Evolutionary conservation across 1,140 invertebrate species (phyloP), one percentile per base, ranked within the genome.

Genomic region (Megathymus violae): DNA sequence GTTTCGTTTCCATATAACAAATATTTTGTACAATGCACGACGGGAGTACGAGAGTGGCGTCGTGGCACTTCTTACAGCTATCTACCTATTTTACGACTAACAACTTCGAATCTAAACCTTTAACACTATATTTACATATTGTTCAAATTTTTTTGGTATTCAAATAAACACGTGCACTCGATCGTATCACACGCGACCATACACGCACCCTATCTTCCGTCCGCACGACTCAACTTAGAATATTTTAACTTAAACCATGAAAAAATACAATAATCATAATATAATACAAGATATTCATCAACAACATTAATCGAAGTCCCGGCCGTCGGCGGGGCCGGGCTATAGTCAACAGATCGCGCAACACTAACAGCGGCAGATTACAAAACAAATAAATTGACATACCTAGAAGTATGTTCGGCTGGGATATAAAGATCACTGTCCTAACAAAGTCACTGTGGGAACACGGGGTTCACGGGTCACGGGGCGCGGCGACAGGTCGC

Each of bases 111-210:
- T 82, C 84, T 87, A n/a, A 88, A 61, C 70, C 51, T 75, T 85
- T 87, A 82, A 75, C 73, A 82, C 82, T 87, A 89, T 91, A 91
- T 91, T 83, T 91, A 91, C 88, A 91, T 74, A 71, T 84, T 85
- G 83, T 86, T 89, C 85, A 85, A 86, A 80, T 83, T 88, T 91
- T 89, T 91, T 91, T 91, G 87, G 87, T 91, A 89, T 91, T 85
- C 82, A 83, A 86, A 80, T 88, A 88, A 89, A 83, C 82, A 70
- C 84, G 66, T 48, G 62, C 88, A 80, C 81, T 85, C 74, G 71
- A 67, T 88, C 83, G 67, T 82, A 82, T 89, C 14, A 58, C 84
- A 78, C 72, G 56, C 77, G 40, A 67, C 67, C 63, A 64, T 64
- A 76, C 71, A 64, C 50, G 16, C 69, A 67, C 60, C 56, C 82